Base-by-base conservation (phyloP, 1,140 invertebrate genomes). In the Sycobia sp. region DNA sequence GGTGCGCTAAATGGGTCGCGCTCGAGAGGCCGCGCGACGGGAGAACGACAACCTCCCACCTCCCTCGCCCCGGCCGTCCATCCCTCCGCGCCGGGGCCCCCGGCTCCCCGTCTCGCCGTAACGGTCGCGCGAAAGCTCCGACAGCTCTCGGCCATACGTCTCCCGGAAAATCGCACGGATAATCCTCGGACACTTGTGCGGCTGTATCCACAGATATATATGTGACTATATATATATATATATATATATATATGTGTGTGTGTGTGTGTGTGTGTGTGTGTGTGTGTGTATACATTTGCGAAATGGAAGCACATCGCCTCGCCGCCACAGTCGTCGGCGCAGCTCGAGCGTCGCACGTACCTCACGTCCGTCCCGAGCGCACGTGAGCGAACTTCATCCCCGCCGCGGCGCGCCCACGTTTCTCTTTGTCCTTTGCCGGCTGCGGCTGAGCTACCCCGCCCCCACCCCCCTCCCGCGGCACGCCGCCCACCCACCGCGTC, bases 351-450 rank as follows among this genome's bases (percentile, higher is more conserved):
- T 18, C 13, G 25, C 29, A 51, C 50, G 39, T 61, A 44, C 18
- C 18, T 43, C 49, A 50, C 46, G 49, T 61, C 4, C 50, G 39
- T 29, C 29, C 29, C 29, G 13, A 20, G n/a, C 27, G 44, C 29
- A 58, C 43, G 59, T 53, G 59, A 61, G 50, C 8, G 39, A 61
- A 54, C n/a, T n/a, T n/a, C n/a, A n/a, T n/a, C n/a, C n/a, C n/a
- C 59, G 50, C 41, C 20, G 18, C 9, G 22, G 5, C 8, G 3
- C 4, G 0, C n/a, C 8, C 13, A 5, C 14, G 14, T 29, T 47
- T 44, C 18, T 44, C 9, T 14, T 27, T 16, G 47, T 25, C 4
- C 1, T 18, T 5, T 18, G 1, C 36, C 18, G n/a, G 53, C 39
- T 23, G 14, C 23, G 7, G n/a, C n/a, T n/a, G n/a, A n/a, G n/a